These are phyloP conservation scores for Oplegnathus fasciatus DNA, from an alignment of 2,113 vertebrate genomes.

Conservation along the genomic window DNA sequence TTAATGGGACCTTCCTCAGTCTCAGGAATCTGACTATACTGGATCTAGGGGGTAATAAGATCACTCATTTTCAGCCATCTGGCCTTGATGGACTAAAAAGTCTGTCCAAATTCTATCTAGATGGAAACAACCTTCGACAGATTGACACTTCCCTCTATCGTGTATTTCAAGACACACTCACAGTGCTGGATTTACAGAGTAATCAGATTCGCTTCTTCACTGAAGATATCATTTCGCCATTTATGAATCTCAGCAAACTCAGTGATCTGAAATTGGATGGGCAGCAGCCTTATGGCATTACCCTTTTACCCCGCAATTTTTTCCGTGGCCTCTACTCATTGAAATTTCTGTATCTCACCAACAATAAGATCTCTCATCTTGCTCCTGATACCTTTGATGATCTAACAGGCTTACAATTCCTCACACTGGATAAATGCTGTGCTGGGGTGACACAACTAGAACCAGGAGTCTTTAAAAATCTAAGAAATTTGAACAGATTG, in stretches of 20 bases:
- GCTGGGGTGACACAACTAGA: conserved; percentile 79
- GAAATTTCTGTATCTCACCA: conserved; percentile 78
- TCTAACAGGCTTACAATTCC: conserved; percentile 78
- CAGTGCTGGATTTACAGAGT: conserved; percentile 78
- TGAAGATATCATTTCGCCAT: conserved; percentile 64
- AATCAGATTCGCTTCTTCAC: conserved; percentile 72
- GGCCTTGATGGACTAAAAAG: conserved; percentile 82
- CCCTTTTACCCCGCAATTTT: conserved; percentile 68
- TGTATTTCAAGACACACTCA: conserved; percentile 80
- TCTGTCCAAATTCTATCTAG: conserved; percentile 86
- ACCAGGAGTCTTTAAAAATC: conserved; percentile 88
- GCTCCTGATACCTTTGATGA: conserved; percentile 85
- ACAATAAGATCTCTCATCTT: conserved; percentile 81
- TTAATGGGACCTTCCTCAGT: conserved; percentile 75
- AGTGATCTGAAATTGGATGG: conserved; percentile 77
- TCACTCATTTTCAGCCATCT: conserved; percentile 68
- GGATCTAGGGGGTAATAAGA: conserved; percentile 88
- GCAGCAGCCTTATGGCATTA: conserved; percentile 80
- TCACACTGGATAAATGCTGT: conserved; percentile 84
- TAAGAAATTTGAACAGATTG: conserved; percentile 80
- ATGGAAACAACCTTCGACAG: conserved; percentile 84
- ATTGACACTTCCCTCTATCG: conserved; percentile 68
- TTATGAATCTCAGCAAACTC: conserved; percentile 79
- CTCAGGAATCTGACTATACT: conserved; percentile 80
- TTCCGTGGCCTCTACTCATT: conserved; percentile 81